Percentiles rank a stretch among this genome's conserved stretches.
These are phyloP conservation scores for Tetranychus cinnabarinus DNA, from an alignment of 1,140 invertebrate genomes.

Conservation along the genomic window DNA sequence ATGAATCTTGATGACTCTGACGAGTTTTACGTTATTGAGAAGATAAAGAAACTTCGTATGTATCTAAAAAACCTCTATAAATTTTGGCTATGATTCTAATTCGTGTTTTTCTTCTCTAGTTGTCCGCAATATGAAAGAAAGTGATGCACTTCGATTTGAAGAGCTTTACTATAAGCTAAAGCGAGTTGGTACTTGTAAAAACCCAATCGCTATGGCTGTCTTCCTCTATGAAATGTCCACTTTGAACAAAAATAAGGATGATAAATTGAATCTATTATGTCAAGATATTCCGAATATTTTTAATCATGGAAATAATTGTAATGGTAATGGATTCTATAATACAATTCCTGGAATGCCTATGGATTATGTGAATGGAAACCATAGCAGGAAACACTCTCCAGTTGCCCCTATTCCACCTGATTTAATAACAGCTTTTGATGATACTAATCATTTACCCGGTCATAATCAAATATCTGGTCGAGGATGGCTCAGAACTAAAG, in stretches of 20 bases:
- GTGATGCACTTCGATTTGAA: constrained; percentile 1
- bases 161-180: constrained; percentile 7
- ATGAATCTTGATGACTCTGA: constrained; percentile 1
- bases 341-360: neutral
- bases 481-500: neutral
- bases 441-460: constrained; percentile 17
- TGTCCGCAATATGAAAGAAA: neutral
- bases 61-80: neutral
- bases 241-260: neutral
- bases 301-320: neutral
- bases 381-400: neutral
- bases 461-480: neutral
- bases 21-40: constrained; percentile 4
- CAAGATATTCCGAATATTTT: neutral
- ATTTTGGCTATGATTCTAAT: neutral
- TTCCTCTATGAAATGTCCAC: constrained; percentile 3
- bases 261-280: neutral
- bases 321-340: neutral
- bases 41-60: constrained; percentile 4
- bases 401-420: neutral
- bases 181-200: neutral
- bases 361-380: neutral
- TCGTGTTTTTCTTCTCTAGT: neutral
- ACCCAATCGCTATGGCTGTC: neutral
- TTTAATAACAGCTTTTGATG: neutral